A percentile compares a stretch with the other conserved stretches of the same genome.
Evolutionary conservation across 2,113 vertebrate genomes (phyloP).

Genomic region (Chloroceryle aenea): DNA sequence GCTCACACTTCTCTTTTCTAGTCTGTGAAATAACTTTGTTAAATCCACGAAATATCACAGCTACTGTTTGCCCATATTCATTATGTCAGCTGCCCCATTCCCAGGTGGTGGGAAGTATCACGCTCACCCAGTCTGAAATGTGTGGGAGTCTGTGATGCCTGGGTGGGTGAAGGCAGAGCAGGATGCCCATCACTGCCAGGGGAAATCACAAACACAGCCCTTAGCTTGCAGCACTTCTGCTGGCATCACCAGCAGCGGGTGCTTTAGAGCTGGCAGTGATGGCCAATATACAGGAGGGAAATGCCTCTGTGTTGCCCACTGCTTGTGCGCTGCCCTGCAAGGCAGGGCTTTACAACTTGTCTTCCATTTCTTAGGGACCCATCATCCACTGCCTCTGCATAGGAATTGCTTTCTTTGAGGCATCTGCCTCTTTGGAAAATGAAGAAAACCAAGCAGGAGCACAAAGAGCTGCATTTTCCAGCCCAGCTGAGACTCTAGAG

Average conservation of each 20-base stretch:
- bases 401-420: not conserved
- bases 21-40: not conserved
- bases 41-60: not conserved
- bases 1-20: not conserved
- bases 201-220: not conserved
- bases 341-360: not conserved
- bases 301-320: fast-evolving
- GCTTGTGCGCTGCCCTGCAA: not conserved
- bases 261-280: not conserved
- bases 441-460: not conserved
- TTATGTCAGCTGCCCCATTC: not conserved
- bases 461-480: not conserved
- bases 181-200: not conserved
- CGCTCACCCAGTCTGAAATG: fast-evolving
- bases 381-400: fast-evolving
- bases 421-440: not conserved
- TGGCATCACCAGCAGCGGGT: fast-evolving
- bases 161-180: not conserved
- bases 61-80: not conserved
- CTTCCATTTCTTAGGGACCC: not conserved
- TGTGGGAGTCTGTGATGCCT: not conserved
- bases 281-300: fast-evolving
- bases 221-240: not conserved
- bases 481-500: not conserved
- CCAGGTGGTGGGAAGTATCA: not conserved